Conservation (phyloP, 1,140 invertebrate genomes). For the Mercenaria mercenaria region DNA sequence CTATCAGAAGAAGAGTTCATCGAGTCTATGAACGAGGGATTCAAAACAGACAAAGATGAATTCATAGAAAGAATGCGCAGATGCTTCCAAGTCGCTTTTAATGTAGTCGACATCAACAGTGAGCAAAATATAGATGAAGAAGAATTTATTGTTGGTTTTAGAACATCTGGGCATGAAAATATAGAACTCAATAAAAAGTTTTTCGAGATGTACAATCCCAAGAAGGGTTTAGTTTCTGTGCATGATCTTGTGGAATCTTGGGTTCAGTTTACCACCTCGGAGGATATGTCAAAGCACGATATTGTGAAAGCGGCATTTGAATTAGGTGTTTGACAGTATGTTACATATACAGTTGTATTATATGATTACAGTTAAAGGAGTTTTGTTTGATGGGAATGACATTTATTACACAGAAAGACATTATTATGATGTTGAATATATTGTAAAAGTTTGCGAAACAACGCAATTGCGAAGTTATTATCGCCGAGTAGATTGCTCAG, state of each 20-base stretch:
- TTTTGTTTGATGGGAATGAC: no score
- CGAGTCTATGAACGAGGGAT: not conserved
- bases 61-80: not conserved
- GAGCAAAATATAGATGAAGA: not conserved
- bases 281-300: not conserved
- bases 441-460: no score
- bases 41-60: not conserved
- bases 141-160: constrained; percentile 7
- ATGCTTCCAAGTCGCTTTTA: not conserved
- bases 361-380: no score
- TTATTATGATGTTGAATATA: no score
- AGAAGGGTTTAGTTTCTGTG: not conserved
- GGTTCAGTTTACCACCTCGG: constrained; percentile 8
- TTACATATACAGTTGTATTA: no score
- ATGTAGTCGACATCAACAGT: not conserved
- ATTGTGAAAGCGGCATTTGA: constrained; percentile 15
- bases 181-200: not conserved
- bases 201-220: not conserved
- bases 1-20: not conserved
- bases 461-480: no score
- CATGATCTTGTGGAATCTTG: not conserved
- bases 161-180: not conserved
- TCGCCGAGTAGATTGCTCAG: no score
- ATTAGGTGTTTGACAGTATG: not conserved
- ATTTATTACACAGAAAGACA: no score